Evolutionary conservation across 2,797 vertebrate species (phyloP), one percentile per base, ranked within the genome.

Genomic region (Semotilus atromaculatus): DNA sequence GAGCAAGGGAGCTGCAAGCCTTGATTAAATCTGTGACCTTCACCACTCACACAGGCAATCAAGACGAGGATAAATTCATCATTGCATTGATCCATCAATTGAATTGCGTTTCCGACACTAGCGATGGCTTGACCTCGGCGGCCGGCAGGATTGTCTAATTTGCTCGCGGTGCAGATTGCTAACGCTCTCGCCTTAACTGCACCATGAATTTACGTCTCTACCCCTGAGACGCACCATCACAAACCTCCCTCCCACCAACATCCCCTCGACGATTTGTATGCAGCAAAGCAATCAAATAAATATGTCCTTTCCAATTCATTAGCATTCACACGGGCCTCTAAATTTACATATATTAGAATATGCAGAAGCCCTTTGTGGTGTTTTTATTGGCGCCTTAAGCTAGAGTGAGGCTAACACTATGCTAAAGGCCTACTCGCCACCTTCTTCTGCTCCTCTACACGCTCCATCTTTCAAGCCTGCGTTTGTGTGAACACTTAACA

Each of bases 21-120:
- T 95, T 95, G 94, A 95, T 96, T 95, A 94, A 95, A 95, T 93
- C 92, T 84, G 45, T 94, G 95, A 95, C 94, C 94, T 96, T 95
- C 94, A 93, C 88, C 89, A 40, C 85, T 81, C 88, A 88, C 90
- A 90, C 91, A 91, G 90, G 93, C 91, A 94, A 95, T 95, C 94
- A 92, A 85, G 83, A 55, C 74, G 71, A 88, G 89, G 77, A 86
- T 79, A 83, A 86, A 90, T 90, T 91, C 88, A 89, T 89, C 90
- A 90, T 84, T 67, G 74, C 88, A 88, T 89, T 87, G 83, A 90
- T 91, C 90, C 90, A 86, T 91, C 86, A 90, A 90, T 90, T 36
- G 84, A 90, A 92, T 92, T 92, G 87, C 89, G 86, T 91, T 92
- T 89, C 84, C 89, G 85, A 90, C 82, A 85, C 89, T 89, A 86